Base-by-base conservation (phyloP, 2,888 invertebrate genomes). In the Drosophila prostipennis region DNA sequence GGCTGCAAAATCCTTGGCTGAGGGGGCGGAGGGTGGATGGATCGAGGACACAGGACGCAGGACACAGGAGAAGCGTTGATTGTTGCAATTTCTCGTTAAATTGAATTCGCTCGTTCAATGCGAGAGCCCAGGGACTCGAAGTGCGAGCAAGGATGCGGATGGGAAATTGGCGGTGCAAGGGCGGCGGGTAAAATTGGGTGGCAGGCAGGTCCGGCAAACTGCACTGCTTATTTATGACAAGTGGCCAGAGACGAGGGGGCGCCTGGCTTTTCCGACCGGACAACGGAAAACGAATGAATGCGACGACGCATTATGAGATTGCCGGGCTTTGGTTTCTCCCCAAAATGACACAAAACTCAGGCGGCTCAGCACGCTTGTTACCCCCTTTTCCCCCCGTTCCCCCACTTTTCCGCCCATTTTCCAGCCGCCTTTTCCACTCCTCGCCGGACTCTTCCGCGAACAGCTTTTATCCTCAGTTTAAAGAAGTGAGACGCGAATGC, bases 81-180 rank as follows among this genome's bases (percentile, higher is more conserved):
- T 82, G 81, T 87, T 84, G 87, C 81, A 82, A 82, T 87, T 82
- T 87, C 85, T 87, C 81, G 81, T 87, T 87, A 87, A 82, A 82
- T 82, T 82, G 87, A 82, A 82, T 82, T 82, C 87, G 81, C 81
- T 79, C 79, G 67, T 76, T 86, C 84, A 76, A 74, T 78, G 72
- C 65, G 55, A 64, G 70, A 49, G 61, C 65, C 68, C 75, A 71
- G 79, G 65, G 83, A 78, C 69, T 77, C 75, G 42, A 55, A 49
- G 54, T 72, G 70, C 72, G 51, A 68, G 32, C 43, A 16, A 29
- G 67, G 11, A 67, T 19, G 51, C 36, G 40, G n/a, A 48, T 37
- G 19, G 55, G 55, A 58, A 58, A 55, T 43, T 39, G 39, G 48
- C 37, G 37, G 14, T 32, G 16, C 11, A 46, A 19, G 11, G 8